A percentile compares a stretch with the other conserved stretches of the same genome.
These are phyloP conservation scores for Gobionotothen gibberifrons DNA, from an alignment of 2,797 vertebrate genomes.

Conservation along the genomic window DNA sequence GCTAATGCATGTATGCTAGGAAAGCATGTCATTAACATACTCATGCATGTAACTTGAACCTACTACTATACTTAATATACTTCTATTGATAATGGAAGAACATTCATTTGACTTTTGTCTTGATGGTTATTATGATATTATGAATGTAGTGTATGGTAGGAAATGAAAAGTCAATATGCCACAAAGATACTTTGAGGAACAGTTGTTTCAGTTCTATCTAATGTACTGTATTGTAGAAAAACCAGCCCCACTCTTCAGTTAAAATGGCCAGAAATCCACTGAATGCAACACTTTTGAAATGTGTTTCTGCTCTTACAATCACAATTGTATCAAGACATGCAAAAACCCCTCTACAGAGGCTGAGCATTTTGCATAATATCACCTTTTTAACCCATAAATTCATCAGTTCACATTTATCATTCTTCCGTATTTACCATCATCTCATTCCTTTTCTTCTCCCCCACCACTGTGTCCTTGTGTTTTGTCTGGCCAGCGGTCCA, in stretches of 20 bases:
- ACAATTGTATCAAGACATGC: constrained; percentile 3
- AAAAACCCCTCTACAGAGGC: constrained; percentile 19
- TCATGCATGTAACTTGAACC: constrained; percentile 21
- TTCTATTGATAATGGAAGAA: constrained; percentile 11
- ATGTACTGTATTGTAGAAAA: background rate
- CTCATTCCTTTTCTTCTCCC: background rate
- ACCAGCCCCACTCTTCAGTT: background rate
- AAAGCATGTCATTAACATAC: constrained; percentile 24
- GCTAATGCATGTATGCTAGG: constrained; percentile 16
- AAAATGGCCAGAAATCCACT: background rate
- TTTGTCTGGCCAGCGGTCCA: constrained; percentile 89
- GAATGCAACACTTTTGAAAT: background rate
- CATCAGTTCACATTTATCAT: constrained; percentile 2
- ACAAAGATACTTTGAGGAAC: constrained; percentile 10
- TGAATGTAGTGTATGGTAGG: background rate
- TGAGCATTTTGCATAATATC: constrained; percentile 18
- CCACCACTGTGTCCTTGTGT: constrained; percentile 3
- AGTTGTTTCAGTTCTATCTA: background rate
- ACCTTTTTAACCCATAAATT: constrained; percentile 3
- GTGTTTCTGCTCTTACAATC: background rate
- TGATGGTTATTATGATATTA: constrained; percentile 11
- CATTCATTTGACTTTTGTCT: constrained; percentile 10
- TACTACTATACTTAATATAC: background rate
- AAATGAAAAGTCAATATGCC: background rate
- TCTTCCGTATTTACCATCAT: constrained; percentile 14